These are phyloP conservation scores for Holacanthella duospinosa DNA, from an alignment of 2,888 invertebrate genomes.

Conservation along the genomic window DNA sequence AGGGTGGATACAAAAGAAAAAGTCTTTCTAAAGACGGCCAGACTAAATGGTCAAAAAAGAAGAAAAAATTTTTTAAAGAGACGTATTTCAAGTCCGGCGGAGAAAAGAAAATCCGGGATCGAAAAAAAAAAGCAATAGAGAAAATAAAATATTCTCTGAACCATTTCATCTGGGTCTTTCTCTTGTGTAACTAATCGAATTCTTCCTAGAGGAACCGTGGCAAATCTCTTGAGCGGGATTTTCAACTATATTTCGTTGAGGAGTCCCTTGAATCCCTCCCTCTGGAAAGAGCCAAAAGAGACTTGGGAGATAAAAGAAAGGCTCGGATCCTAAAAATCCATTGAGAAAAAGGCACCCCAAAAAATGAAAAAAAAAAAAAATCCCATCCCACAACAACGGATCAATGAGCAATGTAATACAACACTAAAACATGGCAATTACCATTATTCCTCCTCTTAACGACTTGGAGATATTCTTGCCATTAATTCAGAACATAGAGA, in stretches of 20 bases:
- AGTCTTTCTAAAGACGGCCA: too few relatives aligned
- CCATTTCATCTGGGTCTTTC: too few relatives aligned
- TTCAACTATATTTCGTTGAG: slow-evolving; percentile 7
- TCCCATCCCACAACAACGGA: not conserved
- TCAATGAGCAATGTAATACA: not conserved
- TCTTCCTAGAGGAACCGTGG: slow-evolving; percentile 33
- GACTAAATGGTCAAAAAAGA: too few relatives aligned
- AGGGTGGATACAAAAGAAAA: too few relatives aligned
- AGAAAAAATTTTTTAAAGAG: too few relatives aligned
- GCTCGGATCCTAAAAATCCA: too few relatives aligned
- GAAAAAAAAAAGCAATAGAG: not conserved
- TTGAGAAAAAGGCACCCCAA: not conserved
- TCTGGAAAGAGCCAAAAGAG: too few relatives aligned
- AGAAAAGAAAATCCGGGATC: not conserved
- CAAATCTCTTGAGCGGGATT: slow-evolving; percentile 27
- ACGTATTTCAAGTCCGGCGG: too few relatives aligned
- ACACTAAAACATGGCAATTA: not conserved
- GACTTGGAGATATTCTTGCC: not conserved
- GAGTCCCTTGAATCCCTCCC: too few relatives aligned
- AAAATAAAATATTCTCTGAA: slow-evolving; percentile 25
- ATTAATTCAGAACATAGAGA: too few relatives aligned
- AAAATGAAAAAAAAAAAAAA: too few relatives aligned
- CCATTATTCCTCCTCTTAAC: not conserved
- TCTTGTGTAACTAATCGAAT: slow-evolving; percentile 34
- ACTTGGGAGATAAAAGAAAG: too few relatives aligned